Evolutionary conservation across 2,113 vertebrate species (phyloP), one percentile per base, ranked within the genome.

Genomic region (Dipodomys merriami): DNA sequence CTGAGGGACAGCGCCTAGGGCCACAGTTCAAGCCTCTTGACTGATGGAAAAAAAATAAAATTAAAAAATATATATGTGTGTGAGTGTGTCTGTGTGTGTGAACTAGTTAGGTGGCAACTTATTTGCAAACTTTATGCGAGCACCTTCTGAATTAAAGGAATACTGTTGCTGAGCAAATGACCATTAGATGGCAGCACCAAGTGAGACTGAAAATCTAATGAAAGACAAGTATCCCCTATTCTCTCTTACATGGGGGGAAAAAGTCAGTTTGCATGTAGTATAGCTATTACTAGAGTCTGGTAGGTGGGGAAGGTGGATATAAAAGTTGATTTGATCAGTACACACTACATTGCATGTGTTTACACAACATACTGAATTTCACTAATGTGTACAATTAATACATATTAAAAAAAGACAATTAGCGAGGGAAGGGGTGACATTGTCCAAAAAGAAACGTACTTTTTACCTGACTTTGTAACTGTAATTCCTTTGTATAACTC

Each of bases 181-280:
- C 96, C 94, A 9, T 81, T 91, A 97, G 96, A 91, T 30, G 94
- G 97, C 98, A 97, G 94, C 67, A 93, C 49, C 16, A 8, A 10
- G 71, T 93, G 69, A 67, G 30, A 78, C 16, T 93, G 93, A 88
- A 95, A 76, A 86, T 22, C 19, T 67, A 77, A 53, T 64, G 65
- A 82, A 62, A 22, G 65, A 57, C n/a, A 68, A 29, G 9, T 29
- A 29, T 2, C 7, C 2, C 46, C 23, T 13, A 6, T 69, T 35
- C 62, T 35, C 27, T 71, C 68, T 30, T 11, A 39, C 25, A 19
- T 15, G 22, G 10, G 20, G 35, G 72, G 7, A 72, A 64, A 73
- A 39, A 69, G 20, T 72, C 19, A 25, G 35, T n/a, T 29, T 62
- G 33, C n/a, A 30, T 73, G 1, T 5, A 33, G 30, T 73, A 35